phyloP scores from a whole-genome alignment of 2,888 invertebrate genomes.

The Limenitis camilla region DNA sequence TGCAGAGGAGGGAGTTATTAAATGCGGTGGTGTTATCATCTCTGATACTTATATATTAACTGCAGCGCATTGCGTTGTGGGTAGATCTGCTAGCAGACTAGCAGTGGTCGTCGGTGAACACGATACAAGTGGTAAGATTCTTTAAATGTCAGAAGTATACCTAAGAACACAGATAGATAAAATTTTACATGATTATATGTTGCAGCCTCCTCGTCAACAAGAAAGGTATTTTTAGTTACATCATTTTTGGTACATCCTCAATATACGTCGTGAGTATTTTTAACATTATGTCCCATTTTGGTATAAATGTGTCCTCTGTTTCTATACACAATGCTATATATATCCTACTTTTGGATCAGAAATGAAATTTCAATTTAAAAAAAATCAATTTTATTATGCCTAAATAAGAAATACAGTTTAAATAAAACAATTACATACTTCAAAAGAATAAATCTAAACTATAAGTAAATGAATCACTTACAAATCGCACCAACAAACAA shows the following conservation, averaged over 20 bases:
- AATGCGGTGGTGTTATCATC: slow-evolving; percentile 74
- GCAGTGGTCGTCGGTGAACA: slow-evolving; percentile 68
- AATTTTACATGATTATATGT: slow-evolving; percentile 9
- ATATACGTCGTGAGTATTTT: slow-evolving; percentile 40
- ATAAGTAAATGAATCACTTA: too few species aligned
- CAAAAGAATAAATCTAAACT: too few species aligned
- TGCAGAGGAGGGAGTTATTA: slow-evolving; percentile 39
- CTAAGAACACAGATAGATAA: background rate
- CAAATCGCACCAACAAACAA: too few species aligned
- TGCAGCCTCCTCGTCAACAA: slow-evolving; percentile 69
- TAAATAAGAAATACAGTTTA: too few species aligned
- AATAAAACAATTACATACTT: too few species aligned
- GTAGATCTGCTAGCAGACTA: slow-evolving; percentile 35
- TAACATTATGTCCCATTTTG: too few species aligned
- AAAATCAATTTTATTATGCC: too few species aligned
- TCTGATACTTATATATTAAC: slow-evolving; percentile 55
- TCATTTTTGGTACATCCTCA: slow-evolving; percentile 58
- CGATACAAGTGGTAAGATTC: slow-evolving; percentile 26
- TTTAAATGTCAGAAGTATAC: background rate
- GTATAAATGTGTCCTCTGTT: too few species aligned
- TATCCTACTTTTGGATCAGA: too few species aligned
- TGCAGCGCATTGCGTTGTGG: slow-evolving; percentile 74
- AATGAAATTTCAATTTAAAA: too few species aligned
- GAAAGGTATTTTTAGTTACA: slow-evolving; percentile 39
- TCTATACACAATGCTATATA: too few species aligned